Percentiles rank a stretch among this genome's conserved stretches.
Conservation (phyloP, 2,888 invertebrate species). For the Sycophila texana region DNA sequence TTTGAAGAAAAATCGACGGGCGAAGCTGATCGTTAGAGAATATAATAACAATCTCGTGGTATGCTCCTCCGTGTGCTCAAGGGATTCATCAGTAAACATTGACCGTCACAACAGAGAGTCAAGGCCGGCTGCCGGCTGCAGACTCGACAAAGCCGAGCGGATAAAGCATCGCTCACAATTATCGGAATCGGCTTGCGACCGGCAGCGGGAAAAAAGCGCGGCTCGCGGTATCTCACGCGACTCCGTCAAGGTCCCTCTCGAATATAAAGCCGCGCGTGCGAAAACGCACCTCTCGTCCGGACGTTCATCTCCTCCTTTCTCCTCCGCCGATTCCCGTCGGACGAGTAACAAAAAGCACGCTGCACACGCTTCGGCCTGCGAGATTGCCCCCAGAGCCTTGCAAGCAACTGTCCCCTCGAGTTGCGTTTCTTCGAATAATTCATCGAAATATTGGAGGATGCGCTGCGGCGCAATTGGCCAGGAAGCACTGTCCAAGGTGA, state of each 20-base stretch:
- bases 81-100: too few relatives aligned
- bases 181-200: neutral
- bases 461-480: neutral
- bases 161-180: neutral
- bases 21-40: too few relatives aligned
- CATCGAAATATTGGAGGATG: neutral
- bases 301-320: neutral
- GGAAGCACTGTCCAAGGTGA: slow-evolving; percentile 21
- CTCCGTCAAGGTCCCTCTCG: neutral
- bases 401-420: neutral
- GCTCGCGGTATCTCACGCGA: neutral
- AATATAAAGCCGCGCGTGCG: neutral
- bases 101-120: too few relatives aligned
- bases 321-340: slow-evolving; percentile 1
- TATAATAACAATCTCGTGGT: too few relatives aligned
- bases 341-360: slow-evolving; percentile 1
- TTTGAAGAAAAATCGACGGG: too few relatives aligned
- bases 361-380: neutral
- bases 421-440: too few relatives aligned
- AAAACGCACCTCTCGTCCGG: neutral
- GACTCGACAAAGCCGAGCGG: too few relatives aligned
- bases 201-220: neutral
- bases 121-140: too few relatives aligned
- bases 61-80: too few relatives aligned
- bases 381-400: too few relatives aligned